phyloP scores from a whole-genome alignment of 2,888 invertebrate species.

The Drosophila heteroneura region DNA sequence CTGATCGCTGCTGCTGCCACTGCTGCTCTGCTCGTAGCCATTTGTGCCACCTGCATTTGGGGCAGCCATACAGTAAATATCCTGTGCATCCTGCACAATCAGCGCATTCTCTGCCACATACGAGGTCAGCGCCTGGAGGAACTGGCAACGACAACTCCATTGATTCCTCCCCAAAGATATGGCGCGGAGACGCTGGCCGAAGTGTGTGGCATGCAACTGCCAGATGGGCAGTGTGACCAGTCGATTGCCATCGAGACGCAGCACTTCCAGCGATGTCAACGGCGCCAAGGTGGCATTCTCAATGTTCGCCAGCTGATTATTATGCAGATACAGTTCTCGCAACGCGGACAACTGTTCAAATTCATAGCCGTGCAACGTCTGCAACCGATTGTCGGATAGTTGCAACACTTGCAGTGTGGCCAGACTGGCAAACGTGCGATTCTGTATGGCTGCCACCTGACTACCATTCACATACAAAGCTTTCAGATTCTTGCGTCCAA shows the following conservation, averaged over 20 bases:
- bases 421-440: slow-evolving; percentile 95
- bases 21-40: slow-evolving; percentile 39
- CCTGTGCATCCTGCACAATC: slow-evolving; percentile 92
- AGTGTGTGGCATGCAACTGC: slow-evolving; percentile 86
- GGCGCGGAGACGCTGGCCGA: slow-evolving; percentile 84
- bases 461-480: slow-evolving; percentile 94
- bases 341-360: slow-evolving; percentile 93
- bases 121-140: slow-evolving; percentile 92
- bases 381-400: slow-evolving; percentile 93
- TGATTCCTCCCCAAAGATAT: slow-evolving; percentile 90
- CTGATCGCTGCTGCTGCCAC: background rate
- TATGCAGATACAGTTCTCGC: slow-evolving; percentile 93
- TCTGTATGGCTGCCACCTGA: slow-evolving; percentile 93
- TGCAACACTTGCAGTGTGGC: slow-evolving; percentile 93
- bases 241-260: slow-evolving; percentile 94
- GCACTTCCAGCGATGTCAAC: slow-evolving; percentile 91
- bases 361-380: slow-evolving; percentile 93
- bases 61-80: slow-evolving; percentile 92
- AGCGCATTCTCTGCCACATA: slow-evolving; percentile 94
- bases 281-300: slow-evolving; percentile 93
- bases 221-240: slow-evolving; percentile 93
- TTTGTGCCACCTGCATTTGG: slow-evolving; percentile 41
- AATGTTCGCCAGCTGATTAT: slow-evolving; percentile 92
- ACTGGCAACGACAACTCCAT: slow-evolving; percentile 97
- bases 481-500: slow-evolving; percentile 95